Conservation (phyloP, 2,113 vertebrate genomes). For the Promerops cafer region DNA sequence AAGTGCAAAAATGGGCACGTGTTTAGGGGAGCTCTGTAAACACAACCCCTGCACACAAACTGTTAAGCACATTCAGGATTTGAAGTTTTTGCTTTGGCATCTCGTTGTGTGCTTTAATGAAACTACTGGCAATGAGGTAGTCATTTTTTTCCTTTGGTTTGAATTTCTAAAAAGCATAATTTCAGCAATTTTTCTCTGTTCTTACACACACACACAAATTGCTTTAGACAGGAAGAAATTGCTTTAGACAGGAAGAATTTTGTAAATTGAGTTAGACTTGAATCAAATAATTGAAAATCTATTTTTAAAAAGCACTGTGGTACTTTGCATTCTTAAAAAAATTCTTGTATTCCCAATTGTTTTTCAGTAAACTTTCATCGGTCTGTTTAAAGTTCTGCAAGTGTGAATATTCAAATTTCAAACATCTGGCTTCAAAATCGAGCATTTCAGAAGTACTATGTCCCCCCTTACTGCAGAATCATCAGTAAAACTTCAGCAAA, state of each 20-base stretch:
- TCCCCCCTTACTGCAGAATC: conserved; percentile 20
- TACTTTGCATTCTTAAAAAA: conserved; percentile 16
- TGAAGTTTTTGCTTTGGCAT: neutral
- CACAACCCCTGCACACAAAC: neutral
- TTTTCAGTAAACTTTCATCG: conserved; percentile 63
- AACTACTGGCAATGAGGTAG: neutral
- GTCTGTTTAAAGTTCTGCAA: conserved; percentile 67
- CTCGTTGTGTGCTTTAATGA: neutral
- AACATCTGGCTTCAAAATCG: conserved; percentile 74
- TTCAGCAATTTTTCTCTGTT: conserved; percentile 50
- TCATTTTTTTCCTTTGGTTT: neutral
- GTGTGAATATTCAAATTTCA: conserved; percentile 70
- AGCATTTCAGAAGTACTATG: conserved; percentile 8
- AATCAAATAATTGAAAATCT: conserved; percentile 65
- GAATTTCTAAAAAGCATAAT: conserved; percentile 48
- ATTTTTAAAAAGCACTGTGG: conserved; percentile 53
- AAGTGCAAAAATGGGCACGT: neutral
- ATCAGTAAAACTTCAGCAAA: conserved; percentile 21
- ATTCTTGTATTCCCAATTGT: conserved; percentile 57
- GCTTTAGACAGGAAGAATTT: conserved; percentile 61
- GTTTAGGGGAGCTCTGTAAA: neutral
- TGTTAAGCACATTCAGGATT: neutral
- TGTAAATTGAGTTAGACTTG: conserved; percentile 57
- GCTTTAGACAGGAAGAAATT: conserved; percentile 54
- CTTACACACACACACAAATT: neutral